These are phyloP conservation scores for Bettongia penicillata DNA, from an alignment of 2,113 vertebrate genomes.

Conservation along the genomic window DNA sequence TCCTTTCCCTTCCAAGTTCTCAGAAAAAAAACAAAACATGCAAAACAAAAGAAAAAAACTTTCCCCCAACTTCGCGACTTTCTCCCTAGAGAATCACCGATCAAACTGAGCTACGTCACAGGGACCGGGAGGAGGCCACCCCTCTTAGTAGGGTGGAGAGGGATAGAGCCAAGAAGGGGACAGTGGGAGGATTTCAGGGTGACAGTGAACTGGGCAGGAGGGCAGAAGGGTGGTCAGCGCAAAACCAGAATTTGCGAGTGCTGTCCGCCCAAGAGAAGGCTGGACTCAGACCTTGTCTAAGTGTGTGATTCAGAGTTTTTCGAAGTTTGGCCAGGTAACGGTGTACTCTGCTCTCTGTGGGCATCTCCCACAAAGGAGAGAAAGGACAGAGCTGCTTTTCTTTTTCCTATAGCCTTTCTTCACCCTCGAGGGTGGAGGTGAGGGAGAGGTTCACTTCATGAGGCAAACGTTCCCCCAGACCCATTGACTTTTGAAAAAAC, in stretches of 20 bases:
- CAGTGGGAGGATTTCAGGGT: neutral
- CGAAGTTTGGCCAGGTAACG: neutral
- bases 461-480: neutral
- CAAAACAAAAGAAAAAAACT: too few relatives aligned
- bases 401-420: neutral
- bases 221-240: neutral
- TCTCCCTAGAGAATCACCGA: neutral
- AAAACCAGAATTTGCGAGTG: neutral
- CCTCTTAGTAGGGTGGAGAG: neutral
- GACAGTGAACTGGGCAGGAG: accelerated
- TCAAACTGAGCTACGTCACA: neutral
- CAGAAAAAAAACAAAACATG: too few relatives aligned
- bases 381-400: neutral
- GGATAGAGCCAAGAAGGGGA: neutral
- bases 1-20: neutral
- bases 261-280: neutral
- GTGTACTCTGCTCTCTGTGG: neutral
- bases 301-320: neutral
- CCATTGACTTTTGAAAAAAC: neutral
- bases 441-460: neutral
- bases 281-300: neutral
- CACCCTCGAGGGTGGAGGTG: neutral
- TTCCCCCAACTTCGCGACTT: neutral
- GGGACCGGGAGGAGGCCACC: neutral
- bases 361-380: neutral